phyloP scores from a whole-genome alignment of 2,113 vertebrate species.

The Sterrhoptilus dennistouni region DNA sequence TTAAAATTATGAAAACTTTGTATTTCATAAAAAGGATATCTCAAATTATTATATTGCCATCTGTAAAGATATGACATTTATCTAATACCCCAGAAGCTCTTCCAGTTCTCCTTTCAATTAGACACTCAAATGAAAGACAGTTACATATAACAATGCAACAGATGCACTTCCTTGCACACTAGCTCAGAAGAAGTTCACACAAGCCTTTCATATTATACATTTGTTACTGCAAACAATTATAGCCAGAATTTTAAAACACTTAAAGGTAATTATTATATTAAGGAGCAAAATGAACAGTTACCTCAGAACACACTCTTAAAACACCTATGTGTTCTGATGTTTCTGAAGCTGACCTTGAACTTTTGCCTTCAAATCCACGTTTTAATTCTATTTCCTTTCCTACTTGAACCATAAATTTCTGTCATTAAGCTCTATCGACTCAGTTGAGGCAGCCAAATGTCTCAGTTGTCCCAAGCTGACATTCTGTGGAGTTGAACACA shows the following conservation, averaged over 20 bases:
- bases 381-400: background rate
- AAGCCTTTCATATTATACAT: background rate
- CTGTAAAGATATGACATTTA: background rate
- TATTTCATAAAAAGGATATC: background rate
- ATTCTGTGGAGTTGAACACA: background rate
- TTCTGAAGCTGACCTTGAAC: background rate
- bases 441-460: background rate
- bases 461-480: background rate
- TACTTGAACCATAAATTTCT: background rate
- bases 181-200: background rate
- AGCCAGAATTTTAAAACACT: background rate
- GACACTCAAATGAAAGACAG: background rate
- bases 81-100: background rate
- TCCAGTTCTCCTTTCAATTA: background rate
- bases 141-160: background rate
- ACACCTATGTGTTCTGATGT: rapidly evolving
- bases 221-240: background rate
- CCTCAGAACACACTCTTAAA: background rate
- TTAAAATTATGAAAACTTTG: background rate
- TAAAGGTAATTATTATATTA: background rate
- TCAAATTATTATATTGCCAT: background rate
- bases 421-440: background rate
- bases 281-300: background rate
- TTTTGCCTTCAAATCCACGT: background rate
- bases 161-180: background rate